Evolutionary conservation across 2,888 invertebrate genomes (phyloP).

Genomic region (Calliphora vomitoria): DNA sequence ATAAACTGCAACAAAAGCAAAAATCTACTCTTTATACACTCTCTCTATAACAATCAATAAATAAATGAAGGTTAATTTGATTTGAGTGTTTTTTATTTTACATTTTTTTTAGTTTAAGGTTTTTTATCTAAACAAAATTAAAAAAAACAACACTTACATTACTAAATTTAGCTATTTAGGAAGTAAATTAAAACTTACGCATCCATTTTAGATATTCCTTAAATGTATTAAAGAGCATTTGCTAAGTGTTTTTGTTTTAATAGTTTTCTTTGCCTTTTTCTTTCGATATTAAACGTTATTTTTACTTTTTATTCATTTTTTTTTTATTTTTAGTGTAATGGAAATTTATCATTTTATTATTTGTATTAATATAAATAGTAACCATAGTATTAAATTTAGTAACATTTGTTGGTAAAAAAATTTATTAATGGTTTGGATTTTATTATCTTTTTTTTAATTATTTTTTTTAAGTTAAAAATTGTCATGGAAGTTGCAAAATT

Average conservation of each 20-base stretch:
- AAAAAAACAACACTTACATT: neutral
- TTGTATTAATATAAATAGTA: constrained; percentile 71
- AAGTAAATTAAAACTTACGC: constrained; percentile 71
- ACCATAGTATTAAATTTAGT: constrained; percentile 65
- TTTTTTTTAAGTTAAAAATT: neutral
- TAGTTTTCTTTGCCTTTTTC: constrained; percentile 29
- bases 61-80: constrained; percentile 66
- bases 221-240: constrained; percentile 69
- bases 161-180: constrained; percentile 49
- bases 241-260: constrained; percentile 37
- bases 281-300: constrained; percentile 18
- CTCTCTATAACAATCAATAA: constrained; percentile 67
- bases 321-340: constrained; percentile 13
- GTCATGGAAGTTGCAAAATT: constrained; percentile 43
- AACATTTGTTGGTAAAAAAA: constrained; percentile 32
- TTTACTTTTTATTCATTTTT: constrained; percentile 3
- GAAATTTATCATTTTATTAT: constrained; percentile 53
- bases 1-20: neutral
- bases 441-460: neutral
- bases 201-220: constrained; percentile 76
- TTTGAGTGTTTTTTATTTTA: constrained; percentile 32
- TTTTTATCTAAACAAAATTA: neutral
- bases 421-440: neutral
- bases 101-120: constrained; percentile 3
- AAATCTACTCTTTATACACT: constrained; percentile 18